A percentile compares a stretch with the other conserved stretches of the same genome.
Evolutionary conservation across 2,113 vertebrate genomes (phyloP).

Genomic region (Hippocampus barbouri): DNA sequence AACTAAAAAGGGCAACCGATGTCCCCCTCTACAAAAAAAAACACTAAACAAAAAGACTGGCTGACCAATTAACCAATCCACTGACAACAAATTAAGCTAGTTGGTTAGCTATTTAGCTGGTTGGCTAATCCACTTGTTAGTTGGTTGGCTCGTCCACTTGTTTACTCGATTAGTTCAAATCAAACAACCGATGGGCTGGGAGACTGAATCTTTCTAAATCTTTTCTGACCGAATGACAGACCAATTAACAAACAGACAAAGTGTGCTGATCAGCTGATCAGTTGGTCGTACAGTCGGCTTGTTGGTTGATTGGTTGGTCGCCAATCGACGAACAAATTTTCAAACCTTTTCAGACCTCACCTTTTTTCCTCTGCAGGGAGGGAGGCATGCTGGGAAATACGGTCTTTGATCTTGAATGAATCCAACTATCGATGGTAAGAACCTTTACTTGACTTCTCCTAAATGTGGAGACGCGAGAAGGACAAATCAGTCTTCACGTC

Average conservation of each 20-base stretch:
- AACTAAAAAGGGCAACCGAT: neutral
- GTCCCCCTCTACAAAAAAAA: too few species aligned
- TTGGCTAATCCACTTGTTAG: too few species aligned
- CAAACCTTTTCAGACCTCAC: conserved; percentile 46
- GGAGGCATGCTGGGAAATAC: conserved; percentile 70
- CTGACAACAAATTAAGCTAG: too few species aligned
- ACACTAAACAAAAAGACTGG: too few species aligned
- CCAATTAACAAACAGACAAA: neutral
- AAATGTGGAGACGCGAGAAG: conserved; percentile 52
- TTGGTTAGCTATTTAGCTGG: too few species aligned
- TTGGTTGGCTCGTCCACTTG: neutral
- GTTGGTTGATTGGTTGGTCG: neutral
- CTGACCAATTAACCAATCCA: too few species aligned
- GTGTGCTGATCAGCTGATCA: neutral
- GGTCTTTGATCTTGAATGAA: conserved; percentile 14
- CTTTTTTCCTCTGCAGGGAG: conserved; percentile 72
- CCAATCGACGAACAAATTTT: neutral
- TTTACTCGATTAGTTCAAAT: neutral
- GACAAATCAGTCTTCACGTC: conserved; percentile 51
- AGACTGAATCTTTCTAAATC: too few species aligned
- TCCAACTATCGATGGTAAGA: conserved; percentile 33
- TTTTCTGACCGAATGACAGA: neutral
- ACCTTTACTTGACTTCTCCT: conserved; percentile 45
- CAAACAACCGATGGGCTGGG: too few species aligned
- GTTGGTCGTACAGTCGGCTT: too few species aligned